These are phyloP conservation scores for Bambusicola thoracicus DNA, from an alignment of 2,113 vertebrate species.

Conservation along the genomic window DNA sequence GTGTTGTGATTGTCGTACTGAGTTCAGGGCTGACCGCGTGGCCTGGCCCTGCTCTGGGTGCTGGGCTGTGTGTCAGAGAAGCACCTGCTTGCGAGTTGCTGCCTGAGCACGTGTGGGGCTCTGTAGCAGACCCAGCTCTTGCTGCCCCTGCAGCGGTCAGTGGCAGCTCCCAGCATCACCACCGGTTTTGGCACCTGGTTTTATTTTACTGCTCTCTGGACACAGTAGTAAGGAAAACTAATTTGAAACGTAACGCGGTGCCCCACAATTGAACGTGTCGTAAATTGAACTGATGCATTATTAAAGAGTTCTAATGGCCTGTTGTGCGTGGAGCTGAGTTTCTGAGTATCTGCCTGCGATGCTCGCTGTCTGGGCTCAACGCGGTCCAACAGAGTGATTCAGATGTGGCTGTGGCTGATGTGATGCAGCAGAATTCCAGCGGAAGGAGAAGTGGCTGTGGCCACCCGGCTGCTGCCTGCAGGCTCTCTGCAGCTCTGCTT, in stretches of 20 bases:
- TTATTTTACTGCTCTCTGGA: background rate
- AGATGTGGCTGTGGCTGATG: background rate
- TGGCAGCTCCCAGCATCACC: background rate
- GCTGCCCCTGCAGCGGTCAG: background rate
- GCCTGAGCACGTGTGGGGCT: background rate
- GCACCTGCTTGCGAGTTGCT: fast-evolving
- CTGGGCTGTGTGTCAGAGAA: background rate
- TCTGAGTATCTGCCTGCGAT: background rate
- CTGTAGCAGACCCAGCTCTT: background rate
- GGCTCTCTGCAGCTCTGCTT: background rate
- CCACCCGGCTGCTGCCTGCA: background rate
- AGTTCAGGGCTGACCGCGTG: fast-evolving
- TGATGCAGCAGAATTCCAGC: slow-evolving; percentile 21
- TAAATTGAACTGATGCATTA: background rate
- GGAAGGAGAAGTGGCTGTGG: background rate
- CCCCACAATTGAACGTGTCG: background rate
- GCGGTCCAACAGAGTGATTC: background rate
- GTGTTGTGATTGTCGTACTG: fast-evolving
- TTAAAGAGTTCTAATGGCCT: background rate
- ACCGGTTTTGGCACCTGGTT: background rate
- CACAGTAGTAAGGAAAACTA: slow-evolving; percentile 1
- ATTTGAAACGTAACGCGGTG: background rate
- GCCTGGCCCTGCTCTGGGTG: background rate
- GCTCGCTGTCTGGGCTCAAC: background rate
- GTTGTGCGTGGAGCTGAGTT: background rate